Base-by-base conservation (phyloP, 53 echinoderm and acorn worm genomes). In the Astropecten irregularis region DNA sequence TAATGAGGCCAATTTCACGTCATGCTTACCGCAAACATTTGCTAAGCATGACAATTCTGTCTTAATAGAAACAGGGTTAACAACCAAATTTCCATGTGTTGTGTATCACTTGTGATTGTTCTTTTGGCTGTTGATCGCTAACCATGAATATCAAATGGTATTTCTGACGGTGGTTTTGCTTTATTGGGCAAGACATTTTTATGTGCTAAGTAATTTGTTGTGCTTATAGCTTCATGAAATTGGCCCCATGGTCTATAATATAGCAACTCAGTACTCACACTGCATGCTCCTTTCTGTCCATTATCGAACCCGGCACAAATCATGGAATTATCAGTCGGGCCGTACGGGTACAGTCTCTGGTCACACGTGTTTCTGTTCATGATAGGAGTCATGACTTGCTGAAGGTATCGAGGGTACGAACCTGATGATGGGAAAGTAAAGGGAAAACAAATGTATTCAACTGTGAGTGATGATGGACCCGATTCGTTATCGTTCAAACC, bases 201-300 rank as follows among this genome's bases (percentile, higher is more conserved):
- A 22, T 11, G 3, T 28, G 32, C 28, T 15, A 16, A 62, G 62
- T 15, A 62, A 29, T 6, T 62, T 11, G 16, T 60, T 27, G 1
- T 2, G 30, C 1, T 27, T 60, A 25, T 9, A 27, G 30, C 2
- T 60, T 15, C 3, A 60, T 30, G 0, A 60, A 60, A 62, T 42
- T 42, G 42, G 6, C 42, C 42, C 42, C 28, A 23, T 32, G 16
- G 32, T 32, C 32, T 62, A 6, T 62, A 11, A 6, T 11, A 11
- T 6, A 42, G 33, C 18, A 10, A 18, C 3, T 38, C 22, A 23
- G 10, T 76, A 77, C 85, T 54, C 46, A 93, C 93, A 50, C 85
- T 85, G 82, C 93, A 93, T 2, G 93, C 91, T 59, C 91, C 93
- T 56, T 88, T 85, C 7, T 84, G 81, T 49, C 90, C 93, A 4